Conservation (phyloP, 2,888 invertebrate genomes). For the Allygus modestus region DNA sequence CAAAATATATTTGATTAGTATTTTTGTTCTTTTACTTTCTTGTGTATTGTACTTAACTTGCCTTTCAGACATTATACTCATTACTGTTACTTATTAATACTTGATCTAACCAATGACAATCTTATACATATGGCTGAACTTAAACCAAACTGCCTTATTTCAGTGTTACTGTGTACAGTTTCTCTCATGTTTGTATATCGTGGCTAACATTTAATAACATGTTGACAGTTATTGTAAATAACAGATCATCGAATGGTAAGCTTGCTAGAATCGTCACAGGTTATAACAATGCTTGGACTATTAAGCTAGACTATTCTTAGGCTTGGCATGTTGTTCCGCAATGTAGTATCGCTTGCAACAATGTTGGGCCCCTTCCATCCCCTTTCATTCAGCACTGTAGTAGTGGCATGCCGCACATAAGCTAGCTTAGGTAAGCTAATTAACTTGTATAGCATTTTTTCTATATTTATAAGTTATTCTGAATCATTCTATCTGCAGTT, state of each 20-base stretch:
- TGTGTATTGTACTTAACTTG: no score
- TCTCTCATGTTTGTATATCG: no score
- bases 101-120: no score
- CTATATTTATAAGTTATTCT: not conserved
- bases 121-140: no score
- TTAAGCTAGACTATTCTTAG: no score
- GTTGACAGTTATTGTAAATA: slow-evolving; percentile 17
- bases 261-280: not conserved
- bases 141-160: no score
- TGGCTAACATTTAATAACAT: slow-evolving; percentile 13
- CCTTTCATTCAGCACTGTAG: slow-evolving; percentile 45
- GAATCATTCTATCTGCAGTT: not conserved
- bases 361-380: slow-evolving; percentile 8
- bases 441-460: slow-evolving; percentile 13
- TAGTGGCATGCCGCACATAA: slow-evolving; percentile 53
- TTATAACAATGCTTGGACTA: no score
- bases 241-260: slow-evolving; percentile 10
- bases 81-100: no score
- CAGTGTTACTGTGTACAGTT: no score
- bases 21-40: no score
- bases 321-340: not conserved
- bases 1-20: no score
- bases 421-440: slow-evolving; percentile 54
- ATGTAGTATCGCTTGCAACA: not conserved
- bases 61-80: no score